Conservation (phyloP, 2,888 invertebrate species). For the Parthenolecanium corni region DNA sequence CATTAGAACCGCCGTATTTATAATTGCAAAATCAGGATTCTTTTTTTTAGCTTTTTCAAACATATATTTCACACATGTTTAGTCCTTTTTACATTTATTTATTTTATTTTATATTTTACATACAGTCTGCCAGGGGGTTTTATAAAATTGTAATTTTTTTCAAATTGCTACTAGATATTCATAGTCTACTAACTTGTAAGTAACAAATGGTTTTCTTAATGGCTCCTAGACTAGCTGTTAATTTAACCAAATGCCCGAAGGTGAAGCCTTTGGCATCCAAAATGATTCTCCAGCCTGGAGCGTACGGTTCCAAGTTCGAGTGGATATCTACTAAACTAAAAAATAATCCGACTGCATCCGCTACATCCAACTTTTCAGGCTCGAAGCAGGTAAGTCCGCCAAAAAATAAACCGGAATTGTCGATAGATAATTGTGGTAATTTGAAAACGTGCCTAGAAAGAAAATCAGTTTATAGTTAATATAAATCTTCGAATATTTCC, state of each 20-base stretch:
- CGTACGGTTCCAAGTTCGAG: neutral
- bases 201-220: conserved; percentile 16
- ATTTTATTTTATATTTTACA: too few relatives aligned
- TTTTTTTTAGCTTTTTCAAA: too few relatives aligned
- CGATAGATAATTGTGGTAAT: neutral
- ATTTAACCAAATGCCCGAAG: conserved; percentile 6
- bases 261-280: conserved; percentile 1
- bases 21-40: too few relatives aligned
- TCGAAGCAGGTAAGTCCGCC: neutral
- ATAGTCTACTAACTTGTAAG: neutral
- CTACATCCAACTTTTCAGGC: neutral
- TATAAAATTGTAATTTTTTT: too few relatives aligned
- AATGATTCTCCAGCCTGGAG: neutral
- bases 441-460: neutral
- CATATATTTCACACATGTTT: too few relatives aligned
- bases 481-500: too few relatives aligned
- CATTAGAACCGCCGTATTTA: too few relatives aligned
- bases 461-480: too few relatives aligned
- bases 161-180: neutral
- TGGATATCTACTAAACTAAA: neutral
- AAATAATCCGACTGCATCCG: neutral
- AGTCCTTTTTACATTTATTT: too few relatives aligned
- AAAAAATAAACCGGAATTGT: neutral
- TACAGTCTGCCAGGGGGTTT: too few relatives aligned
- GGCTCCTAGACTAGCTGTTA: neutral